Percentiles rank a stretch among this genome's conserved stretches.
phyloP scores from a whole-genome alignment of 2,797 vertebrate species.

The Glyptemys insculpta region DNA sequence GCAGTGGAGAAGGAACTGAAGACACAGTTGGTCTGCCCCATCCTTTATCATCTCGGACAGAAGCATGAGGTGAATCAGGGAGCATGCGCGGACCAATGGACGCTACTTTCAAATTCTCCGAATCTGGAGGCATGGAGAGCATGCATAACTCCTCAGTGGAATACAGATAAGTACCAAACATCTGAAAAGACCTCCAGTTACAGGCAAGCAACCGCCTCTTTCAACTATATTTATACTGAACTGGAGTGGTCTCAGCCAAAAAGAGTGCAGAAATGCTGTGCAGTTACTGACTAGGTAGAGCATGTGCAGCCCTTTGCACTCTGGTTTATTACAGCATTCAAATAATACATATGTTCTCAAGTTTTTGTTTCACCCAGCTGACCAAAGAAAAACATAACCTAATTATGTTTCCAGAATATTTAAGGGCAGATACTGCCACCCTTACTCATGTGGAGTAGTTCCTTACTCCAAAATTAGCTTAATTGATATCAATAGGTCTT shows the following conservation, averaged over 20 bases:
- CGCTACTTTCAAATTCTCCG: no score
- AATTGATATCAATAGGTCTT: not conserved
- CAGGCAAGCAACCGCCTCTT: no score
- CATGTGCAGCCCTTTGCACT: not conserved
- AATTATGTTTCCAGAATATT: not conserved
- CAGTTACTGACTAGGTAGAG: not conserved
- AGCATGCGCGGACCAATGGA: no score
- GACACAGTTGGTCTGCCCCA: no score
- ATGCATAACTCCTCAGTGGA: no score
- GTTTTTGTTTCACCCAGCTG: not conserved
- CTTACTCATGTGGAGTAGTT: not conserved
- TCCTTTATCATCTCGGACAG: no score
- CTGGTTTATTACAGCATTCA: not conserved
- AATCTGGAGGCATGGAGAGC: no score
- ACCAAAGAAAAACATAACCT: not conserved
- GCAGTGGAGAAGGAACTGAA: no score
- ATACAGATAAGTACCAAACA: no score
- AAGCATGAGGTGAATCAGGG: no score
- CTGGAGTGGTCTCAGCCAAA: not conserved
- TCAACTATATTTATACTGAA: not conserved
- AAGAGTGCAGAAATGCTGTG: not conserved
- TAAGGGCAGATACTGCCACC: not conserved
- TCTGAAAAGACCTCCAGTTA: no score
- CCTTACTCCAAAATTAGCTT: not conserved
- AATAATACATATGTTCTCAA: not conserved